These are phyloP conservation scores for Clarias gariepinus DNA, from an alignment of 2,113 vertebrate species.

Conservation along the genomic window DNA sequence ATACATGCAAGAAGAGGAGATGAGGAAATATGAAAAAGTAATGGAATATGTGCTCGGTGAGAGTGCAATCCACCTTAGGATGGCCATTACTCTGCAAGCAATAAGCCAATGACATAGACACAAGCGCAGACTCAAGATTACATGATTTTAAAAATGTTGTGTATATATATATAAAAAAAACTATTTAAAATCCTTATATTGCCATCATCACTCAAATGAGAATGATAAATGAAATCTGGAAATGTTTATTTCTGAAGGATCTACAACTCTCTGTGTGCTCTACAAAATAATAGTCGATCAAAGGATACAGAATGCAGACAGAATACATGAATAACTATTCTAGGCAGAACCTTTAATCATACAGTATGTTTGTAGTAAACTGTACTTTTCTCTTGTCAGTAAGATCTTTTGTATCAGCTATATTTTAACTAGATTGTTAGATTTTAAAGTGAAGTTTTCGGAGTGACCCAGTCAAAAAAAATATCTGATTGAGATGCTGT, in stretches of 20 bases:
- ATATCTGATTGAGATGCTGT: no score
- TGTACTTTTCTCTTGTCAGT: no score
- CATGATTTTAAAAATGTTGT: neutral
- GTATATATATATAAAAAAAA: neutral
- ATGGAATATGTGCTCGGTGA: constrained; percentile 24
- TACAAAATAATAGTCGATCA: neutral
- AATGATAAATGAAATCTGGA: neutral
- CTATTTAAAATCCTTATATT: neutral
- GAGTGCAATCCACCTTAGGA: constrained; percentile 5
- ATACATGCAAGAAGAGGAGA: constrained; percentile 2
- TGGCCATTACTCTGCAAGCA: constrained; percentile 2
- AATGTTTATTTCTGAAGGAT: neutral
- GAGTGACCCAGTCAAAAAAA: no score
- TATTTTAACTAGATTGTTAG: no score
- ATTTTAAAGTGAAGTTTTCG: no score
- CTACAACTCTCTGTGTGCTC: neutral
- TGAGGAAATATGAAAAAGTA: constrained; percentile 33
- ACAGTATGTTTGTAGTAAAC: no score
- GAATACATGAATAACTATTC: neutral
- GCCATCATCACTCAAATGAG: neutral
- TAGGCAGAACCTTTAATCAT: neutral
- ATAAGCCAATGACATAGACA: neutral
- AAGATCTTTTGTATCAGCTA: no score
- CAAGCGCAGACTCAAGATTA: neutral
- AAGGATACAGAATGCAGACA: neutral